A percentile compares a stretch with the other conserved stretches of the same genome.
These are phyloP conservation scores for Indri indri DNA, from an alignment of 2,113 vertebrate species.

Conservation along the genomic window DNA sequence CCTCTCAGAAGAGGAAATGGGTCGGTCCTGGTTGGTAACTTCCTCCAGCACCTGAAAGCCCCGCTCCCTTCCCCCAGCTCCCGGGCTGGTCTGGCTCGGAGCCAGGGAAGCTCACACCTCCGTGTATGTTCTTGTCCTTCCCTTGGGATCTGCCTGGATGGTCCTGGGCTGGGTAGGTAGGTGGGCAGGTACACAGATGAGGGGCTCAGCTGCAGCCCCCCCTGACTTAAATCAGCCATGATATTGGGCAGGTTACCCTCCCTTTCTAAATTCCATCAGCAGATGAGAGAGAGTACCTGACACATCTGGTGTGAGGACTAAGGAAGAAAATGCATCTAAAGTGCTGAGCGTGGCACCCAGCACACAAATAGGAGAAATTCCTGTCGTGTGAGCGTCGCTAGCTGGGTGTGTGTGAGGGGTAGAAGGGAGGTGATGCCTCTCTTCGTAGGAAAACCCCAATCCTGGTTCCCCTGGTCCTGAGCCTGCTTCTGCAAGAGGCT, in stretches of 20 bases:
- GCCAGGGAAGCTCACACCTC: not conserved
- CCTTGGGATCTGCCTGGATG: not conserved
- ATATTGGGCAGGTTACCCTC: too few species aligned
- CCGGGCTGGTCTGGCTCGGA: not conserved
- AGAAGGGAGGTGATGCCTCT: not conserved
- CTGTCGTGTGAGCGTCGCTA: not conserved
- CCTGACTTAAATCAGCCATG: not conserved
- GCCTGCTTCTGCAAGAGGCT: too few species aligned
- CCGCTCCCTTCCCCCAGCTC: not conserved
- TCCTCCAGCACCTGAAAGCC: not conserved
- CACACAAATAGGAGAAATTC: not conserved
- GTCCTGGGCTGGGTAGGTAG: not conserved
- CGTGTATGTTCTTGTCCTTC: not conserved
- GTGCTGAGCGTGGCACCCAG: not conserved
- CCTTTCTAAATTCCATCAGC: not conserved
- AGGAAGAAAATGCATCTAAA: not conserved
- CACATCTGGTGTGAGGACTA: not conserved
- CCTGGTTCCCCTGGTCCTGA: too few species aligned
- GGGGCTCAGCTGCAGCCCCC: not conserved
- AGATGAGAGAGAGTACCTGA: not conserved
- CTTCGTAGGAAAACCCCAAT: accelerated
- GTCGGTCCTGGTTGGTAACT: not conserved
- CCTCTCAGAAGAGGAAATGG: not conserved
- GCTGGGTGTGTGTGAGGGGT: not conserved
- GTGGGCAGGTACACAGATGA: not conserved